A percentile compares a stretch with the other conserved stretches of the same genome.
phyloP scores from a whole-genome alignment of 1,140 invertebrate genomes.

The Calosoma granatense region DNA sequence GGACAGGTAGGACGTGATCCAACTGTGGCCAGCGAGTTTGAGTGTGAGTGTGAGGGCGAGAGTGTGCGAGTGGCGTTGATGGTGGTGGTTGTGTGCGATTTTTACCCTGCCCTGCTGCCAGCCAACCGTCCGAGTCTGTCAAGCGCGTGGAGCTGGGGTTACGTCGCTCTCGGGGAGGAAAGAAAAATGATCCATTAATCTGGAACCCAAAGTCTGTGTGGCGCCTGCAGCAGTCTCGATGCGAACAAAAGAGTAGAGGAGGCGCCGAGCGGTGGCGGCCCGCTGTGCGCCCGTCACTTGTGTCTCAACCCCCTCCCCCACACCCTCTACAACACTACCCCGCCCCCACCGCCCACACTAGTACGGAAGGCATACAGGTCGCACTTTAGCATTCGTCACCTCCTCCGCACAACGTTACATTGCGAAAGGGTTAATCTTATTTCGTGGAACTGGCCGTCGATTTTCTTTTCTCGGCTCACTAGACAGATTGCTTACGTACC shows the following conservation, averaged over 20 bases:
- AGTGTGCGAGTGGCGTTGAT: conserved; percentile 35
- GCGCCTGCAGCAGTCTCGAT: conserved; percentile 34
- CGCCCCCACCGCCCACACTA: too few species aligned
- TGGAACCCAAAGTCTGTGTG: conserved; percentile 45
- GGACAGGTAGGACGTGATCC: too few species aligned
- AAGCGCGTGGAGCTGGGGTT: too few species aligned
- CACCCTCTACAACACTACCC: too few species aligned
- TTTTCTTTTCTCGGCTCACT: neutral
- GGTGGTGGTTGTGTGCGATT: conserved; percentile 21
- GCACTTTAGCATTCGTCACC: neutral
- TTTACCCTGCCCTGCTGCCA: neutral
- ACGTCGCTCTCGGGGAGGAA: conserved; percentile 20
- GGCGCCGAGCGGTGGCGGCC: conserved; percentile 21
- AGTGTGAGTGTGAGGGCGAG: conserved; percentile 29
- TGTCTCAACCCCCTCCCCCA: neutral
- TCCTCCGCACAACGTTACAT: neutral
- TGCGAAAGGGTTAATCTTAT: neutral
- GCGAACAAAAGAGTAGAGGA: conserved; percentile 24
- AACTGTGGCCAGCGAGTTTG: too few species aligned
- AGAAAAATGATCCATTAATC: conserved; percentile 52
- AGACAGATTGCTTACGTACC: too few species aligned
- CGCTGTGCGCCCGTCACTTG: conserved; percentile 2
- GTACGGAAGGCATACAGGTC: neutral
- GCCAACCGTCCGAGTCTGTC: neutral
- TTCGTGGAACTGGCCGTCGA: too few species aligned